Conservation (phyloP, 1,140 invertebrate species). For the Grapholita molesta region DNA sequence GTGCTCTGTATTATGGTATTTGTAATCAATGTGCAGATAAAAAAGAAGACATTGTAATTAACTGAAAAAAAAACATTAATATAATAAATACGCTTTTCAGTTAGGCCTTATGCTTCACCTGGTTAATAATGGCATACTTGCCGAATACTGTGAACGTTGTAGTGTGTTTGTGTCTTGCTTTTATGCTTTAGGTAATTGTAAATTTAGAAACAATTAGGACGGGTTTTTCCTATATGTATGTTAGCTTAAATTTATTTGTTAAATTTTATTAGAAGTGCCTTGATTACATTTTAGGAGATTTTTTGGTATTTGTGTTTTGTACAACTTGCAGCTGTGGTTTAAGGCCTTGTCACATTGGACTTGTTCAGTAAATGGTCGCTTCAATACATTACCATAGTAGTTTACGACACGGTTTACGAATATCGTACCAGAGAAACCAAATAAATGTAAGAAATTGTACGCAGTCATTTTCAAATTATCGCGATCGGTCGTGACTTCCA, state of each 20-base stretch:
- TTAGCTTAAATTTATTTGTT: background rate
- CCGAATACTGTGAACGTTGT: background rate
- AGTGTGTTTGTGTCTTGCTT: background rate
- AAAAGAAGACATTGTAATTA: background rate
- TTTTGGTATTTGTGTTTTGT: background rate
- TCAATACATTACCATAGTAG: no score
- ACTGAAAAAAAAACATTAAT: background rate
- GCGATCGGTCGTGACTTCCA: no score
- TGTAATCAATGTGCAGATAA: background rate
- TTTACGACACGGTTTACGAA: no score
- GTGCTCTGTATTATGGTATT: background rate
- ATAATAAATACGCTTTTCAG: background rate
- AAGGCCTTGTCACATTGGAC: background rate
- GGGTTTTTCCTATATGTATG: background rate
- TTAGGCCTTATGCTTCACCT: background rate
- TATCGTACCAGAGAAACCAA: no score
- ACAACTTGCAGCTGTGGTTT: background rate
- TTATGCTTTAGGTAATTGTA: background rate
- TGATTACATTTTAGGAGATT: background rate
- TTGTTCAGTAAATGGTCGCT: background rate
- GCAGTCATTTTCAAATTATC: background rate
- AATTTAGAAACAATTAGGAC: background rate
- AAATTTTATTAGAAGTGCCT: slow-evolving; percentile 7
- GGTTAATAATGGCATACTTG: background rate
- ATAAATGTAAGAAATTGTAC: no score